A percentile compares a stretch with the other conserved stretches of the same genome.
phyloP scores from a whole-genome alignment of 2,797 vertebrate species.

The Pyrocephalus nanus region DNA sequence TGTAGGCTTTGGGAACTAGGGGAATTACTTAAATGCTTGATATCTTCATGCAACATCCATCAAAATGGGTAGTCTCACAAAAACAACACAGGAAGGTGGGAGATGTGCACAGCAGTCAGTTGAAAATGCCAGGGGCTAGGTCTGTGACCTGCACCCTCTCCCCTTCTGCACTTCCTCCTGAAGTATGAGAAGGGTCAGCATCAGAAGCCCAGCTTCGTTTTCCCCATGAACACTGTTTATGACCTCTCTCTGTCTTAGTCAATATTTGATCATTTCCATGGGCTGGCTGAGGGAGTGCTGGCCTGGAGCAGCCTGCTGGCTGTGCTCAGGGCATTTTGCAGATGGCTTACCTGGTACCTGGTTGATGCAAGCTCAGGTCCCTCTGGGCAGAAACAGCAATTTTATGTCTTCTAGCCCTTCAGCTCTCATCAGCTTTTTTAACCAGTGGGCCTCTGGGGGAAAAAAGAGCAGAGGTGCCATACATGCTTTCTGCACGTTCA shows the following conservation, averaged over 20 bases:
- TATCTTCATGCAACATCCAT: neutral
- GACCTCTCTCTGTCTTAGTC: neutral
- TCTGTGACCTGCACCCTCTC: rapidly evolving
- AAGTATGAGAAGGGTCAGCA: neutral
- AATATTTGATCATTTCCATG: neutral
- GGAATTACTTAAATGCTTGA: neutral
- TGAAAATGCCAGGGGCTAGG: rapidly evolving
- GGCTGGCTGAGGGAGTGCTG: neutral
- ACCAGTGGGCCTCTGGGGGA: neutral
- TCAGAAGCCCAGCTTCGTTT: neutral
- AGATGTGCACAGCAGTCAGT: rapidly evolving
- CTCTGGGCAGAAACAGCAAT: neutral
- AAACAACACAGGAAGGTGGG: neutral
- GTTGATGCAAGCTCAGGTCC: neutral
- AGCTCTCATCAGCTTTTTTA: neutral
- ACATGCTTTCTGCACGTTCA: neutral
- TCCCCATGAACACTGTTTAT: rapidly evolving
- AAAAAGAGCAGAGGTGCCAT: neutral
- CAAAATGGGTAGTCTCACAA: neutral
- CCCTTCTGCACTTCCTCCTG: neutral
- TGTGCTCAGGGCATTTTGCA: neutral
- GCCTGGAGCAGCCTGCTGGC: neutral
- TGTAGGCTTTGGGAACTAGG: neutral
- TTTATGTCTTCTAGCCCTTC: neutral
- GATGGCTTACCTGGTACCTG: neutral